Evolutionary conservation across 1,140 invertebrate species (phyloP).

Genomic region (Sycophila sp.): DNA sequence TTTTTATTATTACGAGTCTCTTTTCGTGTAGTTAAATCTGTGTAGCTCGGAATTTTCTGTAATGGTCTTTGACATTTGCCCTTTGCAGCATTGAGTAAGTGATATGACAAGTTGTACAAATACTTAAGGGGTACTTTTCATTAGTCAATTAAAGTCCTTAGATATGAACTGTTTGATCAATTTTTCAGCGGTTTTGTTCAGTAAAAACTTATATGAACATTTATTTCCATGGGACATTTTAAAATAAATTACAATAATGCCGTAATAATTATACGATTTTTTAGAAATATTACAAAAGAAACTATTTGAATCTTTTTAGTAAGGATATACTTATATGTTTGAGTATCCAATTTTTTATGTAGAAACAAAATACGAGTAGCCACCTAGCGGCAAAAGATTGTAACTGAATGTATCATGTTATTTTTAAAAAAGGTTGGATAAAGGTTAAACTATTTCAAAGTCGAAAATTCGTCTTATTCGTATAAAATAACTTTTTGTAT

Average conservation of each 20-base stretch:
- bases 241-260: not conserved
- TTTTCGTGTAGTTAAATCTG: not conserved
- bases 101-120: not conserved
- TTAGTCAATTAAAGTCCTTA: not conserved
- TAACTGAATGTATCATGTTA: no score
- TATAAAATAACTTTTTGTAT: no score
- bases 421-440: no score
- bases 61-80: not conserved
- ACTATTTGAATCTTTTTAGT: no score
- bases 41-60: not conserved
- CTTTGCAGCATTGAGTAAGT: not conserved
- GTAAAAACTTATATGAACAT: not conserved
- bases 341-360: no score
- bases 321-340: no score
- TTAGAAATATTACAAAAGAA: no score
- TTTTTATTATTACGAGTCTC: not conserved
- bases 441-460: no score
- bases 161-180: not conserved
- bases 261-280: no score
- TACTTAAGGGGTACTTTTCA: constrained; percentile 2
- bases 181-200: not conserved
- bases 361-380: no score
- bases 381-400: no score
- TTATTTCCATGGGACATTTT: not conserved
- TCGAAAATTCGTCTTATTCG: no score